These are phyloP conservation scores for Phoxinus phoxinus DNA, from an alignment of 2,113 vertebrate genomes.

Conservation along the genomic window DNA sequence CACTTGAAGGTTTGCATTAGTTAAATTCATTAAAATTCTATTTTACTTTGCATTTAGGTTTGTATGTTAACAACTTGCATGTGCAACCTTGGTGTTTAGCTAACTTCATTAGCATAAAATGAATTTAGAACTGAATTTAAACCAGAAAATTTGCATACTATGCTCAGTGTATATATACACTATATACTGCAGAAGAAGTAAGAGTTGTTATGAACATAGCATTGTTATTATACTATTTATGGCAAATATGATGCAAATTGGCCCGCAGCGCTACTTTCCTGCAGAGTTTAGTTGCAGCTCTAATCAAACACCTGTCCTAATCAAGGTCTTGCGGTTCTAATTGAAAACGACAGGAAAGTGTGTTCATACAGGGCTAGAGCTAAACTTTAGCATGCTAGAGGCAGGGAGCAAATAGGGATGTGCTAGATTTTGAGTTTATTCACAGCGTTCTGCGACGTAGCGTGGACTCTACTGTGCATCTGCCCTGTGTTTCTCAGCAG, in stretches of 20 bases:
- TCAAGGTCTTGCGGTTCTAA: constrained; percentile 8
- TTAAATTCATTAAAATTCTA: not conserved
- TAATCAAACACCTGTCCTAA: constrained; percentile 31
- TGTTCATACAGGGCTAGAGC: not conserved
- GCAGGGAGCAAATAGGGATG: not conserved
- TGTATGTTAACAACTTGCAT: not conserved
- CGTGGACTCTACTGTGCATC: not conserved
- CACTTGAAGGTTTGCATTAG: not conserved
- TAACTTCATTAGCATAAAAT: not conserved
- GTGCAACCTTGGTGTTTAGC: not conserved
- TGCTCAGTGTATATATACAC: not conserved
- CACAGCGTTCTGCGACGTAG: not conserved
- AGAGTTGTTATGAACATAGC: not conserved
- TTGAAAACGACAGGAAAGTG: not conserved
- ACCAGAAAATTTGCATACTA: not conserved
- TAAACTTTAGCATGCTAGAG: not conserved
- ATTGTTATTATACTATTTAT: not conserved
- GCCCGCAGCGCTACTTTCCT: not conserved
- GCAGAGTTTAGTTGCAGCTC: not conserved
- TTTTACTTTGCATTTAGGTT: not conserved
- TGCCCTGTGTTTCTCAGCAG: not conserved
- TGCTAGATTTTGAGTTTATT: not conserved
- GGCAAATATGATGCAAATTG: not conserved
- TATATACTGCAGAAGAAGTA: not conserved
- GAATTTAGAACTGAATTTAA: not conserved